Base-by-base conservation (phyloP, 2,797 vertebrate species). In the Rhabdomys pumilio region DNA sequence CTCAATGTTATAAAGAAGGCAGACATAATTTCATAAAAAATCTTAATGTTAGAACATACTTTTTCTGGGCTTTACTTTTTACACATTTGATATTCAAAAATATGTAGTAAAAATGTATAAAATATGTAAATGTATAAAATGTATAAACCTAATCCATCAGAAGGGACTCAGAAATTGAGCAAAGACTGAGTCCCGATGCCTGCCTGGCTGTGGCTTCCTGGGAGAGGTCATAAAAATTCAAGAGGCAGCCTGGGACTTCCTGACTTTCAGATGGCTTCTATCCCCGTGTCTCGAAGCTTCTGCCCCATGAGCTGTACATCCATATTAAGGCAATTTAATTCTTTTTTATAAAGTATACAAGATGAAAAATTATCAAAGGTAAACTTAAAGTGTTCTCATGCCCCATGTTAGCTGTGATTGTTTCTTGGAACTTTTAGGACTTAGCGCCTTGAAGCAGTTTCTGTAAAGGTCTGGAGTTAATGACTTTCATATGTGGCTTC, bases 41-140 rank as follows among this genome's bases (percentile, higher is more conserved):
- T 55, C 50, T 65, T 80, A 89, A 96, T 85, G 80, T n/a, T 47
- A 85, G 47, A 11, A 44, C 2, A 20, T 24, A 38, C 29, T 84
- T 96, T 87, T 93, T 83, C 59, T 44, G 26, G 24, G 79, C 73
- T 94, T 90, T 38, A 90, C 89, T 90, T 90, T 76, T 86, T 41
- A 81, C 29, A 2, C 20, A 44, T 50, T 93, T 81, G 26, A 72
- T 80, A 91, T 88, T 90, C 31, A 0, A 72, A 88, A 67, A 90
- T 65, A 34, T 50, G 29, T 22, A 29, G 24, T 47, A 29, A 57
- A 5, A 53, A 82, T 50, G 50, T 50, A 50, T 53, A 6, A 57
- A 84, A 63, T 69, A 76, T 29, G 53, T 44, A 31, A 82, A 69
- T 11, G 19, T 41, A 34, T 53, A 6, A 57, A 84, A 63, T 69